A percentile compares a stretch with the other conserved stretches of the same genome.
phyloP scores from a whole-genome alignment of 1,140 invertebrate species.

The Hyphantria cunea region DNA sequence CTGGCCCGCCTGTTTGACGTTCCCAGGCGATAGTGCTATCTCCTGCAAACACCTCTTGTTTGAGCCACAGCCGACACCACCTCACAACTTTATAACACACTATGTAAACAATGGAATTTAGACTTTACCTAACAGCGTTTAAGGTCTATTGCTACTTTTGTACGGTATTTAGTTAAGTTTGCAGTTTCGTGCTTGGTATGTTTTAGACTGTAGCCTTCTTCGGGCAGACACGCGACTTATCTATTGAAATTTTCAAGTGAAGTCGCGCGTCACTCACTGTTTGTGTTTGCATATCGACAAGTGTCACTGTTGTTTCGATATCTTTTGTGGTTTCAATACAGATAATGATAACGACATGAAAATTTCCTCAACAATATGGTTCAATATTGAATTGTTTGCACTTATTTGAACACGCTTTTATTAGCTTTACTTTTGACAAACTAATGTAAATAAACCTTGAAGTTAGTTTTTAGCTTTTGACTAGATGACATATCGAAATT shows the following conservation, averaged over 20 bases:
- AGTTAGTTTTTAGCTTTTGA: too few relatives aligned
- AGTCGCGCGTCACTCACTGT: conserved; percentile 64
- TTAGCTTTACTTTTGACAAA: neutral
- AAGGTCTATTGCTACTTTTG: neutral
- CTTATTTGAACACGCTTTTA: neutral
- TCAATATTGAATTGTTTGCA: neutral
- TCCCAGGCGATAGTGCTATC: conserved; percentile 76
- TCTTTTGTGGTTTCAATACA: conserved; percentile 38
- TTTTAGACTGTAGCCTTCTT: conserved; percentile 36
- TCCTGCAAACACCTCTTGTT: conserved; percentile 74
- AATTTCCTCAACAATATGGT: neutral
- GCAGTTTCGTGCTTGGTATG: conserved; percentile 33
- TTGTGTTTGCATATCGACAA: conserved; percentile 59
- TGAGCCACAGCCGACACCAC: conserved; percentile 59
- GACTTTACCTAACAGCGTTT: conserved; percentile 32
- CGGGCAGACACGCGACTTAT: conserved; percentile 67
- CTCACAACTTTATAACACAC: conserved; percentile 30
- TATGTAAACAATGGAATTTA: conserved; percentile 15
- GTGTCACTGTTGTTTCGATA: conserved; percentile 48
- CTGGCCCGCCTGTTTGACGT: conserved; percentile 67
- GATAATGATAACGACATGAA: conserved; percentile 24
- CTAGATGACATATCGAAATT: too few relatives aligned
- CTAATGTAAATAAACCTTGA: too few relatives aligned
- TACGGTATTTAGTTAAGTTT: conserved; percentile 35
- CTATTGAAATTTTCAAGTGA: conserved; percentile 65